Conservation (phyloP, 2,113 vertebrate genomes). For the Tricholaema leucomelas region DNA sequence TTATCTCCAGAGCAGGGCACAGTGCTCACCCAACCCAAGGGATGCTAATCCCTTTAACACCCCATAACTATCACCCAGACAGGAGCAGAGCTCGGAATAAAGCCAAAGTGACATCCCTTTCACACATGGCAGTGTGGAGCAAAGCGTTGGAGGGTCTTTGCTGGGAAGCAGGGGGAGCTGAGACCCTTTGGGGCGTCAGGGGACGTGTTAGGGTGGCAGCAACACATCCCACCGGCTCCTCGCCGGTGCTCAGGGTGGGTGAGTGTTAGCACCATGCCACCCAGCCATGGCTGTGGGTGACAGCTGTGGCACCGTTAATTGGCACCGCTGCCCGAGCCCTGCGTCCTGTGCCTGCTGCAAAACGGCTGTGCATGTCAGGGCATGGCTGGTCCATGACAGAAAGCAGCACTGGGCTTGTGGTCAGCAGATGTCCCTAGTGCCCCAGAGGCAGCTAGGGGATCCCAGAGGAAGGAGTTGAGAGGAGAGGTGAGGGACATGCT, state of each 20-base stretch:
- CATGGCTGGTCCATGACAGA: fast-evolving
- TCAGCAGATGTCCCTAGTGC: fast-evolving
- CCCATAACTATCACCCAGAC: not conserved
- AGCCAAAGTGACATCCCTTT: not conserved
- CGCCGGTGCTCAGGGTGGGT: fast-evolving
- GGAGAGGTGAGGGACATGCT: not conserved
- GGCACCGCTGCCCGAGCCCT: not conserved
- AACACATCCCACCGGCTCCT: not conserved
- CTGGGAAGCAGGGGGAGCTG: not conserved
- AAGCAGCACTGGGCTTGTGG: fast-evolving
- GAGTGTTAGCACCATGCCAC: not conserved
- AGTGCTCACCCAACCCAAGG: not conserved
- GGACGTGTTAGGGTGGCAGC: fast-evolving
- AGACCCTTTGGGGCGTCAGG: not conserved
- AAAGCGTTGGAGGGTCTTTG: fast-evolving
- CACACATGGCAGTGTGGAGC: not conserved
- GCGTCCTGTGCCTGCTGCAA: not conserved
- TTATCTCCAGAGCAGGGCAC: not conserved
- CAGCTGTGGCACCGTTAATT: fast-evolving
- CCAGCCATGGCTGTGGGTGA: not conserved
- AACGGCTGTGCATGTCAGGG: not conserved
- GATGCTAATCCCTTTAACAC: conserved; percentile 47
- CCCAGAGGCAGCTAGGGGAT: not conserved
- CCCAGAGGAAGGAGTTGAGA: fast-evolving
- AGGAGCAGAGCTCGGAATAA: not conserved